phyloP scores from a whole-genome alignment of 2,888 invertebrate species.

The Tanaodytes sp. region DNA sequence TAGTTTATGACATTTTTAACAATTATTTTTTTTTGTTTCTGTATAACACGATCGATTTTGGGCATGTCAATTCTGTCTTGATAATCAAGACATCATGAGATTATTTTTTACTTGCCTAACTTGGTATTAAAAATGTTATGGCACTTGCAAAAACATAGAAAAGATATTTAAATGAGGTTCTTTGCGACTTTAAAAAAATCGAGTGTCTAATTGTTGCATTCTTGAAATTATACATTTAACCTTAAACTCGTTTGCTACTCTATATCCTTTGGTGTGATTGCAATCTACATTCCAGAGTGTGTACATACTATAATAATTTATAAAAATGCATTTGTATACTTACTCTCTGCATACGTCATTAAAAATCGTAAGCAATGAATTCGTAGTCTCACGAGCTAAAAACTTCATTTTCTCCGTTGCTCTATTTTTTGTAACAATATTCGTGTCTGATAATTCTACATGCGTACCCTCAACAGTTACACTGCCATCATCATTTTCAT shows the following conservation, averaged over 20 bases:
- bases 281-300: background rate
- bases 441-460: background rate
- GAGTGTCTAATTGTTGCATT: background rate
- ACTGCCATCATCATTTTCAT: background rate
- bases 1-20: too few relatives aligned
- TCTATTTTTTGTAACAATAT: background rate
- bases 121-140: too few relatives aligned
- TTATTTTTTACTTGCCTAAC: too few relatives aligned
- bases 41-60: too few relatives aligned
- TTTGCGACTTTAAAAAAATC: too few relatives aligned
- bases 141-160: too few relatives aligned
- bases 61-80: too few relatives aligned
- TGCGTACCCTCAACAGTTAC: background rate
- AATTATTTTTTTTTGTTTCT: too few relatives aligned
- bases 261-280: background rate
- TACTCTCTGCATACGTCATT: background rate
- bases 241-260: background rate
- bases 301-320: background rate
- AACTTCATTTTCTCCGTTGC: background rate
- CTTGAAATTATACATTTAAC: background rate
- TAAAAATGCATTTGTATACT: background rate
- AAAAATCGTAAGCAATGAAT: background rate
- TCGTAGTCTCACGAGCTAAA: background rate
- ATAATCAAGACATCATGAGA: too few relatives aligned
- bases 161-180: too few relatives aligned